A percentile compares a stretch with the other conserved stretches of the same genome.
Conservation (phyloP, 2,797 vertebrate species). For the Martes flavigula region DNA sequence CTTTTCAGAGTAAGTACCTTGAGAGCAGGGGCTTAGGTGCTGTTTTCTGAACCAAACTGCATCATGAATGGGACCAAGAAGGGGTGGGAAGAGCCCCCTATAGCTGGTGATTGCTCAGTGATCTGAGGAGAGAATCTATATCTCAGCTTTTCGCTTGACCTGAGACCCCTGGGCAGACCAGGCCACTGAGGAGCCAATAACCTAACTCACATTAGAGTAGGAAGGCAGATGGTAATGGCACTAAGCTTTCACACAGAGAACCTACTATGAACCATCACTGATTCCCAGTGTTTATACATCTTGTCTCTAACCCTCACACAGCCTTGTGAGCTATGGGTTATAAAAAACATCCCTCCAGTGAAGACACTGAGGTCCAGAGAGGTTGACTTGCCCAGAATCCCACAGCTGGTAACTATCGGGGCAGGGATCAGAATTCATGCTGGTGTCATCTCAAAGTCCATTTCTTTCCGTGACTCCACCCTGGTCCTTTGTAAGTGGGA, state of each 20-base stretch:
- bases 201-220: background rate
- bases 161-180: background rate
- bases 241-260: background rate
- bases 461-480: conserved; percentile 15
- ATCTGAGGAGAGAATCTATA: background rate
- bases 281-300: background rate
- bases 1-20: background rate
- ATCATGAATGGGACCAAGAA: background rate
- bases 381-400: background rate
- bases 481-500: background rate
- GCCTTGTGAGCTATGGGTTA: background rate
- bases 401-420: background rate
- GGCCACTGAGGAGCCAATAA: background rate
- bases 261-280: background rate
- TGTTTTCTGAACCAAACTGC: background rate
- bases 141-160: background rate
- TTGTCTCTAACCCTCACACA: background rate
- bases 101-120: background rate
- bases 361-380: background rate
- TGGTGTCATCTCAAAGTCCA: background rate
- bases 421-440: background rate
- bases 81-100: background rate
- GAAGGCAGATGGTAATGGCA: background rate
- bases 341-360: background rate
- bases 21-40: background rate